These are phyloP conservation scores for Eurypyga helias DNA, from an alignment of 2,113 vertebrate species.

Conservation along the genomic window DNA sequence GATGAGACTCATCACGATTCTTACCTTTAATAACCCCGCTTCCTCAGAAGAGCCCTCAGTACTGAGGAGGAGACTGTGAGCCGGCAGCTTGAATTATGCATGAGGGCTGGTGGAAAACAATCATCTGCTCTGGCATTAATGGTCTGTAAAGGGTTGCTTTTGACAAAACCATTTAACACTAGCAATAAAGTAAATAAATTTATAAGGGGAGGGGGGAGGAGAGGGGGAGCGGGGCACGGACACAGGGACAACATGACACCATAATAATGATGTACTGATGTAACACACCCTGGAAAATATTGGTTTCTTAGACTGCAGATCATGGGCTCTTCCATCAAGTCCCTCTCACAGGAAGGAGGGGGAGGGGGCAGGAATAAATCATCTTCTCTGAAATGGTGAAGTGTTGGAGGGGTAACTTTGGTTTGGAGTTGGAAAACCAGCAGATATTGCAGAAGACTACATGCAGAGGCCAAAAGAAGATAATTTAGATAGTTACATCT, in stretches of 20 bases:
- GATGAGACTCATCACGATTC: background rate
- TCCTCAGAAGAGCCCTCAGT: background rate
- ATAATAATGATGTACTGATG: background rate
- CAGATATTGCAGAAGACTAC: background rate
- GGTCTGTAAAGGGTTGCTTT: conserved; percentile 56
- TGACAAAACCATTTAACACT: conserved; percentile 65
- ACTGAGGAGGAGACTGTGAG: background rate
- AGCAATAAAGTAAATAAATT: conserved; percentile 54
- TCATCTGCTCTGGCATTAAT: conserved; percentile 57
- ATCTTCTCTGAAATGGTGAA: background rate
- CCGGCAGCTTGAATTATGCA: conserved; percentile 42
- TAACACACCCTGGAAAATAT: background rate
- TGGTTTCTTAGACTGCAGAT: background rate
- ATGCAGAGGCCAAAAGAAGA: background rate
- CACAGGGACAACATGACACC: too few species aligned
- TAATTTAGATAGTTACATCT: background rate
- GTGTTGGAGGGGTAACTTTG: background rate
- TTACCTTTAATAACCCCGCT: conserved; percentile 20
- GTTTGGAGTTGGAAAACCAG: background rate
- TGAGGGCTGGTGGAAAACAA: conserved; percentile 12
- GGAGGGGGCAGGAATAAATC: too few species aligned
- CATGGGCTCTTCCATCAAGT: background rate
- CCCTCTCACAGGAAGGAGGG: background rate
- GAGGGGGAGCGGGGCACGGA: too few species aligned
- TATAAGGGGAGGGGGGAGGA: background rate